Base-by-base conservation (phyloP, 2,888 invertebrate species). In the Andrena bucephala region DNA sequence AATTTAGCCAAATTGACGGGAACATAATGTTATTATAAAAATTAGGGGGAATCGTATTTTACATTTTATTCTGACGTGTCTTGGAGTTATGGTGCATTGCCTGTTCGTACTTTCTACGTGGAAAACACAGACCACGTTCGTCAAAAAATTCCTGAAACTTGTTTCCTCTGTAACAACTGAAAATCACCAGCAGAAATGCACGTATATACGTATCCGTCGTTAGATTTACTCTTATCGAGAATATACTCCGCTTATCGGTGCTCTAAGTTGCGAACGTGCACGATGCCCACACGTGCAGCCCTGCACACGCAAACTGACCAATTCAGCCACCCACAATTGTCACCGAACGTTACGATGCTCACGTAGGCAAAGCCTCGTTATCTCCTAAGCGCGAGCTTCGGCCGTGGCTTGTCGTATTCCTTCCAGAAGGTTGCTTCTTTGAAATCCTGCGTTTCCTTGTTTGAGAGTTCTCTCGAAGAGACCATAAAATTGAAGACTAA, bases 311-410 rank as follows among this genome's bases (percentile, higher is more conserved):
- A 60, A 16, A 13, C 48, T 52, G 69, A 48, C 72, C 80, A 69
- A 85, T 85, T 85, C 71, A 80, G 68, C 75, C 81, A 87, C 81
- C 85, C 85, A 79, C 77, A 71, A 87, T 85, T 77, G 83, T 87
- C 85, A 63, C 77, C 33, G 65, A 72, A 48, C 62, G 67, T 70
- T 74, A 80, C 79, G 77, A 83, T 73, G 48, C 54, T 31, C 78
- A 27, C 57, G 52, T 63, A 76, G 65, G 57, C 76, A 62, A 77
- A 57, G 69, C 52, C 48, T 76, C 69, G 86, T 86, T 86, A 83
- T 79, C 85, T 78, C 2, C 36, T 63, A 54, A 76, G 77, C 54
- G 57, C 69, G 77, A 75, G 82, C 79, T 74, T 69, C 59, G 24
- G 16, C 67, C 69, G 20, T 36, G 65, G 31, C 33, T 63, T 59